These are phyloP conservation scores for Dermolepida albohirtum DNA, from an alignment of 2,888 invertebrate genomes.

Conservation along the genomic window DNA sequence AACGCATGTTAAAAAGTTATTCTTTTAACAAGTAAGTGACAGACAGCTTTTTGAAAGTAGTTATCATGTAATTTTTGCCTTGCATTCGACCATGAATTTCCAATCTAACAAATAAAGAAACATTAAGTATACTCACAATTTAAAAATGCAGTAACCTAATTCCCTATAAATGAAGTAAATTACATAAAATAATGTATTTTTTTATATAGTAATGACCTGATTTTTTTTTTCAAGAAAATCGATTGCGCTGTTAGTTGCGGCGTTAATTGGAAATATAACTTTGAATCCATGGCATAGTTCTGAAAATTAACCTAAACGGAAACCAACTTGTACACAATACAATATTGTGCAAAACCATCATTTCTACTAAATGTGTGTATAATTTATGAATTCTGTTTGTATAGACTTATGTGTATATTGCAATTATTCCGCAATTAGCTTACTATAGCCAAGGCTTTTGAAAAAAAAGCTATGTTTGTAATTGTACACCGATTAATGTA, in stretches of 20 bases:
- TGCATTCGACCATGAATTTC: slow-evolving; percentile 24
- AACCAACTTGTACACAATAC: not conserved
- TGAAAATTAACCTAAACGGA: not conserved
- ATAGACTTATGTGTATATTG: no score
- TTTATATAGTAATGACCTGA: slow-evolving; percentile 21
- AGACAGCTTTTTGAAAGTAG: slow-evolving; percentile 21
- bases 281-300: no score
- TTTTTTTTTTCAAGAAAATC: not conserved
- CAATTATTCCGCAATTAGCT: no score
- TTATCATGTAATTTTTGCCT: slow-evolving; percentile 17
- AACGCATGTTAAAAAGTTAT: no score
- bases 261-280: no score
- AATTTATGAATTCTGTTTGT: no score
- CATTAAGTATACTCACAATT: not conserved
- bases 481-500: no score
- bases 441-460: no score
- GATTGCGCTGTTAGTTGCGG: not conserved
- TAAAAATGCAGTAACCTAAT: slow-evolving; percentile 25
- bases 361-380: no score
- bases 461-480: no score
- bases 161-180: slow-evolving; percentile 16
- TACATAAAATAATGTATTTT: not conserved
- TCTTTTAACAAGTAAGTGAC: slow-evolving; percentile 4
- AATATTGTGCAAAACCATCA: no score
- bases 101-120: slow-evolving; percentile 15